Evolutionary conservation across 2,888 invertebrate genomes (phyloP), one percentile per base, ranked within the genome.

Genomic region (Drosophila paramelanica): DNA sequence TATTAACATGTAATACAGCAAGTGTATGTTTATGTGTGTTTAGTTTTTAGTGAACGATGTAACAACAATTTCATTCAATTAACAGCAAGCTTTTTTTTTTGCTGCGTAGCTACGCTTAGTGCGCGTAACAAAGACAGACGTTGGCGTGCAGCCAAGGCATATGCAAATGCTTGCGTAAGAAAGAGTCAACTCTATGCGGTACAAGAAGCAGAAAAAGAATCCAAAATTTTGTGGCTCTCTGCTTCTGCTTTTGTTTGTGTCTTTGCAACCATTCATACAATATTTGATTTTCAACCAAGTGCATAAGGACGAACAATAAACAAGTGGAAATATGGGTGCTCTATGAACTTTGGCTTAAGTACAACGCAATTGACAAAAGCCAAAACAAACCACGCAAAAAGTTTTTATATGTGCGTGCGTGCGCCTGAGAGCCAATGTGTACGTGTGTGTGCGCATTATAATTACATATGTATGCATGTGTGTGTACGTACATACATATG

Each of bases 241-340:
- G 84, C 81, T 87, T 84, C 79, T 81, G 79, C 79, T 82, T 80
- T 80, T 83, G 82, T 88, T 83, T 82, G 88, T 82, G 82, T 82
- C 86, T 83, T 88, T 83, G 71, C 71, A 81, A 81, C 73, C 73
- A 84, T 74, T 51, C 79, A 84, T 81, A 73, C 88, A 85, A 86
- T 86, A 79, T 86, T 79, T 65, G 72, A 72, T 67, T 76, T 73
- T 70, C 49, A 58, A 43, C 51, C 47, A 20, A 58, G 31, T 73
- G 52, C 47, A 53, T 57, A n/a, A 56, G 53, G 42, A 52, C 39
- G 57, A 74, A 58, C 41, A 45, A 62, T 59, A 58, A 61, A 59
- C 33, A 60, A 61, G 47, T 73, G 42, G 31, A 59, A 49, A 39
- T 73, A 39, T 33, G 43, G 25, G 13, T 25, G 42, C 23, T 27